A percentile compares a stretch with the other conserved stretches of the same genome.
Conservation (phyloP, 2,888 invertebrate genomes). For the Tetanocera ferruginea region DNA sequence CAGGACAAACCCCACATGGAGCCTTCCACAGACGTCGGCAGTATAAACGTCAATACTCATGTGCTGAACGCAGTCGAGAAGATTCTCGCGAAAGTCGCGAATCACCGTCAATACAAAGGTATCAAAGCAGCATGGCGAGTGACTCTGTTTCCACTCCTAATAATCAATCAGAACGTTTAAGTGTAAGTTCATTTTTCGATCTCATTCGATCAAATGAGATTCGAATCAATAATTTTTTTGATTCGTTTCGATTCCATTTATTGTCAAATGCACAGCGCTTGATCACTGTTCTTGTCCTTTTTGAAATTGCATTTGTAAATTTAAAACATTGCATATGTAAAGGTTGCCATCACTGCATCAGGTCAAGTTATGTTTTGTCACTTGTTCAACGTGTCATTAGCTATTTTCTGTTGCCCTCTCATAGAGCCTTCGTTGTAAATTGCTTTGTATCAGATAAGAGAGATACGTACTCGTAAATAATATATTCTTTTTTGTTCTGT, state of each 20-base stretch:
- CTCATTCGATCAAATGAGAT: not conserved
- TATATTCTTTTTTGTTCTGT: no score
- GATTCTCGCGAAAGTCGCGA: constrained; percentile 67
- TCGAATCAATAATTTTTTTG: not conserved
- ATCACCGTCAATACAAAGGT: constrained; percentile 57
- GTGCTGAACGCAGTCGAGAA: constrained; percentile 65
- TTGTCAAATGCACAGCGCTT: constrained; percentile 26
- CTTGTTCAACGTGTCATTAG: not conserved
- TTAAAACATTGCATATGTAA: not conserved
- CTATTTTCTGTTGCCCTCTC: not conserved
- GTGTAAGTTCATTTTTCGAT: constrained; percentile 58
- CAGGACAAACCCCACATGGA: constrained; percentile 54
- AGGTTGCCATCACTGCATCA: not conserved
- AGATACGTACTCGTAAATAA: no score
- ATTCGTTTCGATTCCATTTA: not conserved
- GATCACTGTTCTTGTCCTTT: not conserved
- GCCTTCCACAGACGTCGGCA: constrained; percentile 66
- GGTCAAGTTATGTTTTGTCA: not conserved
- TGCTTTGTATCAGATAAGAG: no score
- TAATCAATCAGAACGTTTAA: constrained; percentile 46
- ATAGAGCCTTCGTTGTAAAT: not conserved
- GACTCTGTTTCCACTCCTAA: constrained; percentile 60
- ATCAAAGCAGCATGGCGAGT: constrained; percentile 59
- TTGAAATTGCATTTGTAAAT: not conserved
- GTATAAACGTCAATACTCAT: constrained; percentile 67